These are phyloP conservation scores for Sipha maydis DNA, from an alignment of 2,888 invertebrate species.

Conservation along the genomic window DNA sequence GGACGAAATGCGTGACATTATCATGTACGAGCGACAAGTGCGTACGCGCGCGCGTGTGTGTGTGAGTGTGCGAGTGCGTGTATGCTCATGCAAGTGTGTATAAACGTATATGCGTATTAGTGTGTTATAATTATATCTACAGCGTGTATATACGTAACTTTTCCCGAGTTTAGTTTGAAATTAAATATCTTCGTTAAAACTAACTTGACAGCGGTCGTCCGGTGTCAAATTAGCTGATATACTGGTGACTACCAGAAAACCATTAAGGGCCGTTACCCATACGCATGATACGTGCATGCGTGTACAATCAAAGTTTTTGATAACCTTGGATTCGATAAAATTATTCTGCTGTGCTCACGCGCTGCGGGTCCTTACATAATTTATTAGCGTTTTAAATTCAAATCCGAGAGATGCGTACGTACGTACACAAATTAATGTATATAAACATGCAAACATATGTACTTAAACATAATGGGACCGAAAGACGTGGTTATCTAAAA, in stretches of 20 bases:
- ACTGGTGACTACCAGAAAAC: constrained; percentile 14
- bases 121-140: too few relatives aligned
- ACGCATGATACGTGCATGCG: neutral
- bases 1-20: neutral
- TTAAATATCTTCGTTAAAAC: constrained; percentile 47
- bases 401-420: neutral
- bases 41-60: too few relatives aligned
- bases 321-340: neutral
- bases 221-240: constrained; percentile 30
- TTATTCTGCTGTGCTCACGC: neutral
- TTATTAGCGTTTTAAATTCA: neutral
- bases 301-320: constrained; percentile 6
- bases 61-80: too few relatives aligned
- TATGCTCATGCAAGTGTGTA: too few relatives aligned
- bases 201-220: constrained; percentile 1
- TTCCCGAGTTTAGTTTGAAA: neutral
- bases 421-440: too few relatives aligned
- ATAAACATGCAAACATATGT: too few relatives aligned
- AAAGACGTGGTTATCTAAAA: too few relatives aligned
- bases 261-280: neutral
- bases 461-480: too few relatives aligned
- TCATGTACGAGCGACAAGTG: neutral
- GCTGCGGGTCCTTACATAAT: neutral
- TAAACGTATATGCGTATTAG: too few relatives aligned
- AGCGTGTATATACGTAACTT: neutral